Evolutionary conservation across 2,797 vertebrate species (phyloP), one percentile per base, ranked within the genome.

Genomic region (Serranus cabrilla): DNA sequence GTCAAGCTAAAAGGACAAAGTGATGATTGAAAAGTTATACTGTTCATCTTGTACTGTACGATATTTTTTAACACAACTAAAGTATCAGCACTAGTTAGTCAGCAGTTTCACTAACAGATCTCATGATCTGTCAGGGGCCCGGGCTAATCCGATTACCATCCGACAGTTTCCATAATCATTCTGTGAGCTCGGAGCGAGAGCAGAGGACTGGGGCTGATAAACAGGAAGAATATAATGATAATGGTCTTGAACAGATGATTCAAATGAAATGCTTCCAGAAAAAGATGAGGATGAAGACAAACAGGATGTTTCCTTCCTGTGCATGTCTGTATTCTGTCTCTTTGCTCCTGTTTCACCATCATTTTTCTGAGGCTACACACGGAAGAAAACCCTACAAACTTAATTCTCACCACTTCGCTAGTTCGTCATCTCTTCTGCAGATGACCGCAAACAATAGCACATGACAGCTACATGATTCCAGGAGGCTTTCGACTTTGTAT

Each of bases 171-270:
- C 61, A 72, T 78, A 71, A 78, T 85, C 67, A 70, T 78, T 82
- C 63, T 47, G 47, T 47, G 74, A 69, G 68, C 57, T 74, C 52
- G 46, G 49, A 70, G 81, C 20, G 12, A 59, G 78, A 81, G 77
- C 83, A 76, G 66, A 69, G 70, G 74, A 84, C 69, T 16, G 70
- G 47, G 59, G 76, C 76, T 31, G 81, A 82, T 77, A 86, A 93
- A 90, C 92, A 93, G 93, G 91, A 93, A 90, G 83, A 50, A 55
- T 20, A 23, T 75, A 82, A 90, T 83, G 83, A 92, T 90, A 54
- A 89, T 85, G 78, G 50, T 75, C 62, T 73, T 59, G 43, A 89
- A 84, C 74, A 57, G 78, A 82, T 86, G 79, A 90, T 75, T 68
- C 67, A 66, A 84, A 90, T 71, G 55, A 82, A 78, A 65, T 61